Percentiles rank a stretch among this genome's conserved stretches.
phyloP scores from a whole-genome alignment of 2,888 invertebrate species.

The Agrotis puta region DNA sequence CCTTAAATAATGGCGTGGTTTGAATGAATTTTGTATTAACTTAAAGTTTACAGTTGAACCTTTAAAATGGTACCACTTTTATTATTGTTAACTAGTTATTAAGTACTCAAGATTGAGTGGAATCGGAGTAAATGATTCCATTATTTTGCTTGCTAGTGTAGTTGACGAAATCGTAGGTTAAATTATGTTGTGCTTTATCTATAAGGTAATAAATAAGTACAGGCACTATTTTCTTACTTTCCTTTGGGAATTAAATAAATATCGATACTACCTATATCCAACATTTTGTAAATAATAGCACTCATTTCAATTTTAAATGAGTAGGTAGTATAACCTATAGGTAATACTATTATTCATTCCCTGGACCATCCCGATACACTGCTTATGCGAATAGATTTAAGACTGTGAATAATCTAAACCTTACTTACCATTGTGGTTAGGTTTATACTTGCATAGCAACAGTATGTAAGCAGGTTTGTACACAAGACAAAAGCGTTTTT shows the following conservation, averaged over 20 bases:
- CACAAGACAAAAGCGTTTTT: neutral
- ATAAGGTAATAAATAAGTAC: neutral
- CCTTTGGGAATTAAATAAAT: neutral
- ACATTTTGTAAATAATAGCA: neutral
- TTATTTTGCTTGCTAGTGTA: too few species aligned
- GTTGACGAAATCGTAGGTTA: neutral
- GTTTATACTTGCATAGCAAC: conserved; percentile 43
- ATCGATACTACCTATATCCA: neutral
- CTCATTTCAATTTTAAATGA: neutral
- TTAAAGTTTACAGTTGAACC: too few species aligned
- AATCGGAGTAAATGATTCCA: too few species aligned
- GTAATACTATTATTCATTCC: conserved; percentile 25
- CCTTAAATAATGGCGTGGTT: too few species aligned
- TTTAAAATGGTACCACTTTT: too few species aligned
- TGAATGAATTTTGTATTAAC: too few species aligned
- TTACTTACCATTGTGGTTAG: too few species aligned
- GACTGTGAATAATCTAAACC: conserved; percentile 13
- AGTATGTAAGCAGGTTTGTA: neutral
- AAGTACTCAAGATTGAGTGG: too few species aligned
- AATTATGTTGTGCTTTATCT: neutral
- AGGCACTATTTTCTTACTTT: neutral
- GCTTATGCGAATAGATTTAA: conserved; percentile 17
- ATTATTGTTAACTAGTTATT: too few species aligned
- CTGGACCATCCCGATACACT: neutral
- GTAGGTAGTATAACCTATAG: neutral